Evolutionary conservation across 2,797 vertebrate genomes (phyloP), one percentile per base, ranked within the genome.

Genomic region (Lutjanus campechanus): DNA sequence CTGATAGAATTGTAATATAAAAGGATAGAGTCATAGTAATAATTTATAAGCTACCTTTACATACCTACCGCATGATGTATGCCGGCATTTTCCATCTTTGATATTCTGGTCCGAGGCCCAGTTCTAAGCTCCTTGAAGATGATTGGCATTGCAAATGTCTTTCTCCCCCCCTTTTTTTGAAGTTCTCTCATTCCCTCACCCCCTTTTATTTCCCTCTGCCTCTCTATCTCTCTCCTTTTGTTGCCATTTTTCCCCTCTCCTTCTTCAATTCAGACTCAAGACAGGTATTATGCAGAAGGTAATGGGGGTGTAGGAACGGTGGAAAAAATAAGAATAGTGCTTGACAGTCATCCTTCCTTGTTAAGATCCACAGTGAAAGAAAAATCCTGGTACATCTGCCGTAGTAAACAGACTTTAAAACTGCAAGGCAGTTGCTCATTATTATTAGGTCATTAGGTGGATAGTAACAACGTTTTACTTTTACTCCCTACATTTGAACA

Each of bases 91-190:
- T 51, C 76, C 56, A 76, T 88, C 88, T 93, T 90, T 92, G 86
- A 91, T 92, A 90, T 90, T 88, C 84, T 63, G 83, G 87, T 91
- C 89, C 13, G 44, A 87, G 86, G 85, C 89, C 84, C 85, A 83
- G 69, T 81, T 85, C 74, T 90, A 84, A 91, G 81, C 88, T 80
- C 59, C 83, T 90, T 90, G 88, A 91, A 89, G 88, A 92, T 93
- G 92, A 94, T 85, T 93, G 91, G 81, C 92, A 83, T 88, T 84
- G 86, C 82, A 89, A 91, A 91, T 88, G 73, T 79, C 69, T 79
- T 62, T 64, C 41, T 12, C 56, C 12, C 7, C 7, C 12, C n/a
- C 9, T 56, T 40, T 65, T 86, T 82, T 69, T 79, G 17, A 85
- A 81, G 66, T 72, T 84, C 16, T 53, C 75, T 60, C 74, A 75